These are phyloP conservation scores for Pipistrellus nathusii DNA, from an alignment of 2,797 vertebrate genomes.

Conservation along the genomic window DNA sequence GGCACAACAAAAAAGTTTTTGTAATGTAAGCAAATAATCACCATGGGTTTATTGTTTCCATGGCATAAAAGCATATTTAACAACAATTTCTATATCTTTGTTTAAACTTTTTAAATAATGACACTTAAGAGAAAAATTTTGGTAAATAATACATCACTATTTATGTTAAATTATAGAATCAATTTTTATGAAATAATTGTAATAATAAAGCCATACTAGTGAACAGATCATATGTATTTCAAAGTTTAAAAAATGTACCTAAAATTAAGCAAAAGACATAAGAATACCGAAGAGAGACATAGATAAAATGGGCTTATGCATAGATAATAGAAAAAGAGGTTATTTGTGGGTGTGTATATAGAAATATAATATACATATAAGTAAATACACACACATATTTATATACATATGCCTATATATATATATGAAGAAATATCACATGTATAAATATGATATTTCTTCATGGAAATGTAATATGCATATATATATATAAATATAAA, in stretches of 20 bases:
- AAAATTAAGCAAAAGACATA: slow-evolving; percentile 15
- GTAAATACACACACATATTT: neutral
- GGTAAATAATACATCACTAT: neutral
- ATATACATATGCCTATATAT: accelerated
- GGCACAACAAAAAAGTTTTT: neutral
- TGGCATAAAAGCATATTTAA: neutral
- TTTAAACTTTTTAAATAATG: neutral
- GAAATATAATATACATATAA: neutral
- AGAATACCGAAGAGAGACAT: neutral
- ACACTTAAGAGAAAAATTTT: neutral
- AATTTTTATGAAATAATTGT: neutral
- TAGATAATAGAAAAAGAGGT: neutral
- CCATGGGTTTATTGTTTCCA: neutral
- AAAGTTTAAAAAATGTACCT: neutral
- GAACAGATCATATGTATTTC: neutral
- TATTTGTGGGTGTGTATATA: neutral
- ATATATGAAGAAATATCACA: too few species aligned
- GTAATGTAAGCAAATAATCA: neutral
- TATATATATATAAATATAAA: neutral
- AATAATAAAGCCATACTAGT: neutral
- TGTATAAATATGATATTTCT: neutral
- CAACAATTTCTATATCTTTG: neutral
- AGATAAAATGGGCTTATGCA: neutral
- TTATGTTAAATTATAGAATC: neutral
- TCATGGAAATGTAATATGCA: neutral